Evolutionary conservation across 1,140 invertebrate genomes (phyloP).

Genomic region (Drosophila serrata): DNA sequence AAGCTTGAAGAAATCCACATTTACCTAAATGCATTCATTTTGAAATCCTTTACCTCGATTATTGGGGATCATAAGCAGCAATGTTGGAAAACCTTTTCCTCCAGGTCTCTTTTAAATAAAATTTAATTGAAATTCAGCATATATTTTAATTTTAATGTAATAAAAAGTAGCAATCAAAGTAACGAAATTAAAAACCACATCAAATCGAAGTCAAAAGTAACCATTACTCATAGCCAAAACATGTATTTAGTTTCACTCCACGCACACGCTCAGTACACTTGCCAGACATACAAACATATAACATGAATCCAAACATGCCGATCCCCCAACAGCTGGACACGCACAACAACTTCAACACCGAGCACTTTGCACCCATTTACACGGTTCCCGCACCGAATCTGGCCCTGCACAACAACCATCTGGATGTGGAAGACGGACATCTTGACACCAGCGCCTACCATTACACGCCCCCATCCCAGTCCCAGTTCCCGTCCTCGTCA

Average conservation of each 20-base stretch:
- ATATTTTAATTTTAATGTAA: neutral
- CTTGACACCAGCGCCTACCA: constrained; percentile 61
- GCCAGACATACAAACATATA: constrained; percentile 17
- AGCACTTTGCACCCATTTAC: constrained; percentile 89
- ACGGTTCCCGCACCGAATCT: constrained; percentile 92
- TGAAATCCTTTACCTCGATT: neutral
- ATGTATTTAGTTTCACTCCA: constrained; percentile 10
- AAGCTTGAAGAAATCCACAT: neutral
- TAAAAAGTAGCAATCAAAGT: neutral
- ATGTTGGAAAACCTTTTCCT: neutral
- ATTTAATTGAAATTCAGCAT: neutral
- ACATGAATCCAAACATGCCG: constrained; percentile 27
- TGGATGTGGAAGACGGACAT: constrained; percentile 65
- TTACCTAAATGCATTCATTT: neutral
- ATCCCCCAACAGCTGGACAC: constrained; percentile 68
- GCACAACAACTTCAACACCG: constrained; percentile 73
- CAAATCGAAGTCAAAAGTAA: neutral
- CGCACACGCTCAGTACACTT: constrained; percentile 1
- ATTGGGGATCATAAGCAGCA: neutral
- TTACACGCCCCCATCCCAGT: constrained; percentile 45
- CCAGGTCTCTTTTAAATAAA: neutral
- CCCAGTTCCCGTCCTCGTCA: constrained; percentile 17
- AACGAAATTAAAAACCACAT: constrained; percentile 1
- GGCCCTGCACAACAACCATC: constrained; percentile 66
- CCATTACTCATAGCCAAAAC: constrained; percentile 2